Conservation (phyloP, 2,888 invertebrate species). For the Linyphia triangularis region DNA sequence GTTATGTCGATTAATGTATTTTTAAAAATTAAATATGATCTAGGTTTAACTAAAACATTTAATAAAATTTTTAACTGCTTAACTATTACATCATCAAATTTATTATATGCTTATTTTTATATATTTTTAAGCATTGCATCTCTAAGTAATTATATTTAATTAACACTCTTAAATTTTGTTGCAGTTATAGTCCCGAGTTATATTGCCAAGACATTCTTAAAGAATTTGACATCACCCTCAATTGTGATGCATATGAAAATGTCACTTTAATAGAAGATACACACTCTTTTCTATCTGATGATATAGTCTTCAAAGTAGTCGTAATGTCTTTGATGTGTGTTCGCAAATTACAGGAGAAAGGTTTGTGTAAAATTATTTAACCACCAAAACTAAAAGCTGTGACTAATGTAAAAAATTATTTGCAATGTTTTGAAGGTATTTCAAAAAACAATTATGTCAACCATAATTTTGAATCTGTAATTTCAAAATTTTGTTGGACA, state of each 20-base stretch:
- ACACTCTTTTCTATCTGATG: constrained; percentile 79
- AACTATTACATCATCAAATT: neutral
- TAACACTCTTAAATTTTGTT: neutral
- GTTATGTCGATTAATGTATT: no score
- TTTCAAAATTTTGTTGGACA: no score
- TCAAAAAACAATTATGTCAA: no score
- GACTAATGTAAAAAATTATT: no score
- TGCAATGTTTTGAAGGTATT: no score
- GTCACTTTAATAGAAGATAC: neutral
- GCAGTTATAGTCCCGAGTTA: constrained; percentile 34
- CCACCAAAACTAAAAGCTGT: no score
- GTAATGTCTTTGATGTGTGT: constrained; percentile 90
- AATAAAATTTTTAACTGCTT: neutral
- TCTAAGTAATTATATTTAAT: neutral
- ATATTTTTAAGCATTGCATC: neutral
- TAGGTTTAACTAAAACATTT: no score
- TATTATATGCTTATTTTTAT: neutral
- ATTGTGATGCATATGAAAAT: neutral
- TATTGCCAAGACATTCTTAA: constrained; percentile 72
- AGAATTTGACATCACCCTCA: constrained; percentile 60
- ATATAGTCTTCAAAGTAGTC: constrained; percentile 89
- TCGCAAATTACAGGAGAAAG: constrained; percentile 85
- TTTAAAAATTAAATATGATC: no score
- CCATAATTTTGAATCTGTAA: no score
- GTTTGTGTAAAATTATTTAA: no score